phyloP scores from a whole-genome alignment of 2,888 invertebrate genomes.

The Hypselothyrea guttata region DNA sequence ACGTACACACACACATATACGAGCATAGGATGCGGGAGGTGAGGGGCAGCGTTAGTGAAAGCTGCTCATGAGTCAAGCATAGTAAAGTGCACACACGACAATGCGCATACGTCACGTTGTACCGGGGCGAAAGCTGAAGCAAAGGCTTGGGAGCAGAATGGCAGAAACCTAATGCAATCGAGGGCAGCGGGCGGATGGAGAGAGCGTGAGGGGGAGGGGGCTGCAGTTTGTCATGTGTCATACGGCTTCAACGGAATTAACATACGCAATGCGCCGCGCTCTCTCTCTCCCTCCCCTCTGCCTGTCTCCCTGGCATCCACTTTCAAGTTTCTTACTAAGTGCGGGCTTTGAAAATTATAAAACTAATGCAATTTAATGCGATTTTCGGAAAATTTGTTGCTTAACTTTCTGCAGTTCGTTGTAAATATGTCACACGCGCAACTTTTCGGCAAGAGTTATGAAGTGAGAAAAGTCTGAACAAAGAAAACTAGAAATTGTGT shows the following conservation, averaged over 20 bases:
- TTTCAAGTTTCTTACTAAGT: constrained; percentile 19
- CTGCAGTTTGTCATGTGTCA: constrained; percentile 52
- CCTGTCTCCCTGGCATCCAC: background rate
- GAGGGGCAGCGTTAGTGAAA: constrained; percentile 16
- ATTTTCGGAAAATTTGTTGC: constrained; percentile 29
- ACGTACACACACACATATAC: constrained; percentile 1
- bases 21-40: constrained; percentile 2
- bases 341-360: constrained; percentile 41
- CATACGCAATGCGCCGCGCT: constrained; percentile 38
- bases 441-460: background rate
- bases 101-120: constrained; percentile 73
- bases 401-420: constrained; percentile 23
- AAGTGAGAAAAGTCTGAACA: background rate
- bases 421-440: constrained; percentile 15
- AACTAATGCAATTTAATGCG: constrained; percentile 52
- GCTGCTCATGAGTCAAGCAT: constrained; percentile 51
- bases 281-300: too few relatives aligned
- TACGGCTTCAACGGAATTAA: constrained; percentile 55
- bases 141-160: too few relatives aligned
- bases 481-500: background rate
- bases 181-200: background rate
- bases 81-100: constrained; percentile 63
- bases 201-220: constrained; percentile 10
- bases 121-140: constrained; percentile 12
- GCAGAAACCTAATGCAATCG: constrained; percentile 64